Evolutionary conservation across 2,113 vertebrate species (phyloP), one percentile per base, ranked within the genome.

Genomic region (Labeo rohita): DNA sequence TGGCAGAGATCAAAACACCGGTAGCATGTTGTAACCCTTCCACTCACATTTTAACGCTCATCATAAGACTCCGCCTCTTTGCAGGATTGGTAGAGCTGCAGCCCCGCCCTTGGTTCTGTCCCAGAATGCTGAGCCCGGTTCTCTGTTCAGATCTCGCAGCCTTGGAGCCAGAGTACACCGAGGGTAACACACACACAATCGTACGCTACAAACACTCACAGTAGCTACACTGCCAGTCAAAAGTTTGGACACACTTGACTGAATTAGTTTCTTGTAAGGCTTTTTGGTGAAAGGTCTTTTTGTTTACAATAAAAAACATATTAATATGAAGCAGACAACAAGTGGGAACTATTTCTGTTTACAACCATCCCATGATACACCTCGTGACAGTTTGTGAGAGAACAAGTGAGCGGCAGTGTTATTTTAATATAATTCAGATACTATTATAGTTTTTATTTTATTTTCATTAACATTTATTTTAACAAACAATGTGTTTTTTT

Each of bases 151-250:
- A 89, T 74, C 88, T 89, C 6, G 68, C 88, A 52, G 83, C 84
- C 66, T 72, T 89, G 78, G 86, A 89, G 88, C 88, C 88, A 61
- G 88, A 89, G 83, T 89, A 87, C 84, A 89, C 88, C 61, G 88
- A 89, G 36, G 88, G 88, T 89, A 89, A 76, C 23, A 45, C n/a
- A 47, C 28, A 83, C 43, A 18, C 80, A 15, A 28, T 28, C 8
- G 18, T 15, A 74, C 18, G 6, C 34, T 43, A 72, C 68, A 43
- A 45, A 72, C 3, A 2, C 36, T 72, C 36, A 43, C 9, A 10
- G 68, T 59, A 21, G 9, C 16, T 72, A 72, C 68, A 72, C 8
- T 72, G 18, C 16, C 36, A 72, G 36, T 72, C 36, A 45, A 72
- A 72, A 21, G 3, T 72, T 43, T 21, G 8, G 16, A 72, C 7